Conservation (phyloP, 2,888 invertebrate genomes). For the Dryobotodes eremita region DNA sequence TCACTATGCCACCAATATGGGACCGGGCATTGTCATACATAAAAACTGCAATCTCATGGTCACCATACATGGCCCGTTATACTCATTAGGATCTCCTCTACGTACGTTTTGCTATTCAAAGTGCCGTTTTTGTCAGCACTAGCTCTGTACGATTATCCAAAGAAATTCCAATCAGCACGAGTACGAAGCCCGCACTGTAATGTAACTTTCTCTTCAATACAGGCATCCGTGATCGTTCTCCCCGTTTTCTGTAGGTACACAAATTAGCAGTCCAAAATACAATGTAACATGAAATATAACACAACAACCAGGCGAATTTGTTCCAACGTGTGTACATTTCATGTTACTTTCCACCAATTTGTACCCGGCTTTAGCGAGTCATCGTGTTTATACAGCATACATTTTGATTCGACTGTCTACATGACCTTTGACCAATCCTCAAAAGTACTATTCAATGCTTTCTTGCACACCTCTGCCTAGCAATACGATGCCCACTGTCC, state of each 20-base stretch:
- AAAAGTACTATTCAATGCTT: background rate
- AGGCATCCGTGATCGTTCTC: background rate
- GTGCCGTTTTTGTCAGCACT: background rate
- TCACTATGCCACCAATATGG: too few species aligned
- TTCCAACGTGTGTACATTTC: background rate
- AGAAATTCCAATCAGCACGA: background rate
- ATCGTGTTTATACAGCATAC: background rate
- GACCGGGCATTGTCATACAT: background rate
- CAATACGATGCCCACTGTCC: background rate
- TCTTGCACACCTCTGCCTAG: background rate
- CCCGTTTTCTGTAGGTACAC: background rate
- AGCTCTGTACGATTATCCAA: too few species aligned
- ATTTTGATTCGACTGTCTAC: background rate
- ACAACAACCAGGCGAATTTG: background rate
- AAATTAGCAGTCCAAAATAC: background rate
- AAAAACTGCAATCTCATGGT: background rate
- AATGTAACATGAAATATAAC: too few species aligned
- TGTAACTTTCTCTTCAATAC: background rate
- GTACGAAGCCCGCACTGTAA: background rate
- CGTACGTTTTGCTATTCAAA: background rate
- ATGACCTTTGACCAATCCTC: background rate
- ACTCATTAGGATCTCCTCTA: background rate
- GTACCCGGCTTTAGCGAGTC: background rate
- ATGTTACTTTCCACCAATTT: background rate
- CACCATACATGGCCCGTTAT: background rate